A percentile compares a stretch with the other conserved stretches of the same genome.
Conservation (phyloP, 2,888 invertebrate species). For the Ophioninae sp. region DNA sequence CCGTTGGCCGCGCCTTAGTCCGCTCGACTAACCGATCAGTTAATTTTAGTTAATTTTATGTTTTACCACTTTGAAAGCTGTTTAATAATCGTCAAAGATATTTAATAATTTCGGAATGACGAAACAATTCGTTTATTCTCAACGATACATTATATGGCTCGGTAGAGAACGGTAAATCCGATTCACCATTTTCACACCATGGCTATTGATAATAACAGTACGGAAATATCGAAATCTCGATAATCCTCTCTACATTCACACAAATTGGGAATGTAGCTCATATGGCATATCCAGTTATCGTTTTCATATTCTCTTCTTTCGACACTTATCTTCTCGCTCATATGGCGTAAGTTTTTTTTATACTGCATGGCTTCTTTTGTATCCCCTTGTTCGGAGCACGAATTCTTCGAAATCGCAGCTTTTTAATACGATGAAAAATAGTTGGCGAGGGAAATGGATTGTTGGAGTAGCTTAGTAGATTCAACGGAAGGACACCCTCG, state of each 20-base stretch:
- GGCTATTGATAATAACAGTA: constrained; percentile 31
- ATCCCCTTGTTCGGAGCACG: neutral
- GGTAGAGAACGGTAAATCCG: constrained; percentile 35
- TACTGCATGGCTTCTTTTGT: neutral
- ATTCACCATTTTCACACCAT: constrained; percentile 45
- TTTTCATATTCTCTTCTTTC: neutral
- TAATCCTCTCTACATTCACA: neutral
- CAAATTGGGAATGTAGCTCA: neutral
- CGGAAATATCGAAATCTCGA: neutral
- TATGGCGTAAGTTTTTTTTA: neutral
- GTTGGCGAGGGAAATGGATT: neutral
- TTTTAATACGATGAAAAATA: too few species aligned
- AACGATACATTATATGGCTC: constrained; percentile 57
- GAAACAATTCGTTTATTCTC: constrained; percentile 52
- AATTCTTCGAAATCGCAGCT: neutral
- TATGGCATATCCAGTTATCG: neutral
- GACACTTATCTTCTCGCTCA: neutral
- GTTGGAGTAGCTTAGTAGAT: neutral
- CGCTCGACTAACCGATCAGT: too few species aligned
- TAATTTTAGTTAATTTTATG: too few species aligned
- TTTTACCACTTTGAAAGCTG: neutral
- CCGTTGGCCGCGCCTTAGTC: too few species aligned
- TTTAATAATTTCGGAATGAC: constrained; percentile 34
- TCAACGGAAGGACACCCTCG: neutral
- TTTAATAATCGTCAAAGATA: neutral